Evolutionary conservation across 2,797 vertebrate species (phyloP).

Genomic region (Melanotaenia boesemani): DNA sequence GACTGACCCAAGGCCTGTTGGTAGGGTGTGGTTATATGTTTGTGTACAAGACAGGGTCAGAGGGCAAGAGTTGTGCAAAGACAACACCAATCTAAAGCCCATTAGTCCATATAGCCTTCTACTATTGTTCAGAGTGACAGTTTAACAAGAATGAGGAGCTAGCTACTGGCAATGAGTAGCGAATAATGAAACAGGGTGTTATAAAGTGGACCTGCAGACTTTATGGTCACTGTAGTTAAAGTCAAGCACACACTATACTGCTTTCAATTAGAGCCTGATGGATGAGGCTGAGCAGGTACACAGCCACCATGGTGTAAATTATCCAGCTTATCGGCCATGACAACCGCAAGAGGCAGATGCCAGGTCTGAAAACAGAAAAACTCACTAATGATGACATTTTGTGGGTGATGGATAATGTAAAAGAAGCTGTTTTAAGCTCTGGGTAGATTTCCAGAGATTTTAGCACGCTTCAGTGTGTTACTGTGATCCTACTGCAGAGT

Average conservation of each 20-base stretch:
- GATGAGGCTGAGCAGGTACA: conserved; percentile 40
- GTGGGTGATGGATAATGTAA: conserved; percentile 9
- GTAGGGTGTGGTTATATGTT: conserved; percentile 49
- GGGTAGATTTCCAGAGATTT: conserved; percentile 26
- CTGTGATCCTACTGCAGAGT: conserved; percentile 19
- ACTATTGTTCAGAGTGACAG: conserved; percentile 21
- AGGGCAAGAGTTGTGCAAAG: conserved; percentile 53
- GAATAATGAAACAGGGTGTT: conserved; percentile 35
- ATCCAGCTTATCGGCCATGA: conserved; percentile 51
- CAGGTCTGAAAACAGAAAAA: conserved; percentile 42
- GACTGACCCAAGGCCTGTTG: conserved; percentile 30
- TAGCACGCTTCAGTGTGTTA: neutral
- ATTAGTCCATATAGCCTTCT: conserved; percentile 48
- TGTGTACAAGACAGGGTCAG: conserved; percentile 42
- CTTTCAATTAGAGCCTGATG: conserved; percentile 44
- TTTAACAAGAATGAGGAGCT: conserved; percentile 37
- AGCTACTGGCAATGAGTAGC: conserved; percentile 1
- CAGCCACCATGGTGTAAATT: conserved; percentile 35
- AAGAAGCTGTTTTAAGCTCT: conserved; percentile 20
- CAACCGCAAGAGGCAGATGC: conserved; percentile 23
- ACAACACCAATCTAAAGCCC: conserved; percentile 40
- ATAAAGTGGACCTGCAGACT: conserved; percentile 41
- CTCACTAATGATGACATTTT: conserved; percentile 15
- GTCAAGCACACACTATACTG: conserved; percentile 30
- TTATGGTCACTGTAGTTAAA: conserved; percentile 48